Evolutionary conservation across 2,113 vertebrate species (phyloP), one percentile per base, ranked within the genome.

Genomic region (Sterna hirundo): DNA sequence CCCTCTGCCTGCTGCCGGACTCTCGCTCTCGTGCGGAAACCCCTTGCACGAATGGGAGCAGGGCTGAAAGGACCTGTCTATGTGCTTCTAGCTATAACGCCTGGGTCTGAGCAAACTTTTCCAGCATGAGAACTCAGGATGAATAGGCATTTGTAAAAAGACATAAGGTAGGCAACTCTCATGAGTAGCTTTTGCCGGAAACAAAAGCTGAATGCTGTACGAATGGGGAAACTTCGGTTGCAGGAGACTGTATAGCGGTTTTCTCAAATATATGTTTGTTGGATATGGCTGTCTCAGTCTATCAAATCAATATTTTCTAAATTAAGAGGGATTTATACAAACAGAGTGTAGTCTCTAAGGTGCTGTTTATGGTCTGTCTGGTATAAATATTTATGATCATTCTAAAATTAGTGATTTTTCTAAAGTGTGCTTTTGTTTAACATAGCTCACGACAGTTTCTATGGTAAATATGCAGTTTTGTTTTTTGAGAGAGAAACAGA

Each of bases 1-100:
- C 42, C 21, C 57, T n/a, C 29, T 0, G 0, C 23, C 23, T 2
- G 3, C 52, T 0, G 0, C 20, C 3, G 18, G n/a, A 11, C 52
- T 23, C 29, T 21, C 1, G 12, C 19, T 26, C 49, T 30, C 3
- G 11, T 40, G 47, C 34, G 51, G 65, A 71, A 89, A 60, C 15
- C n/a, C 16, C 32, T 34, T 27, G 46, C 27, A 17, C 0, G 0
- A 5, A 7, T 4, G 19, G 30, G 6, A 70, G 40, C 57, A 55
- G 38, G 44, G 57, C 46, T 90, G 85, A 64, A 44, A 83, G 32
- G 83, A 46, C 38, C 42, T 29, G 51, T 26, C 30, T 76, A 2
- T 25, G 4, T 25, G 42, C 68, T 66, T 51, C 27, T 72, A 75
- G 36, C n/a, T 26, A 1, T 18, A 42, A 46, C 1, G 3, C 44